Evolutionary conservation across 2,113 vertebrate species (phyloP).

Genomic region (Brachionichthys hirsutus): DNA sequence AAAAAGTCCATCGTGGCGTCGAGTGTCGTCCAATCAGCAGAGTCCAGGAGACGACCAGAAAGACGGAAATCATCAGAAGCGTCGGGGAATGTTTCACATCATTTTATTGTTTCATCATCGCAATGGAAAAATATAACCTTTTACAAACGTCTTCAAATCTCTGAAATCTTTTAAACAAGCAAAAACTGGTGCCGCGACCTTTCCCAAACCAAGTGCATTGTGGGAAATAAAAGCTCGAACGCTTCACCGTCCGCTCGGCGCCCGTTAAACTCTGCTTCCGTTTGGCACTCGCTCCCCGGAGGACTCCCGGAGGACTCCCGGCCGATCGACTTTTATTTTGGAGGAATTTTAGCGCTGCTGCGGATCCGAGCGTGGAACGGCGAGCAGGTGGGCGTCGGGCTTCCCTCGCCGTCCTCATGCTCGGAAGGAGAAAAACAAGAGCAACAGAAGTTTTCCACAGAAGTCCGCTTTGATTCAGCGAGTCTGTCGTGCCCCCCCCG

Average conservation of each 20-base stretch:
- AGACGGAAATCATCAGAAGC: conserved; percentile 77
- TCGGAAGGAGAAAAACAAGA: conserved; percentile 48
- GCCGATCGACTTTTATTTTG: conserved; percentile 29
- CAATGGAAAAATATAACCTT: conserved; percentile 99
- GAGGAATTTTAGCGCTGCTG: conserved; percentile 59
- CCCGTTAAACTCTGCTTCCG: conserved; percentile 33
- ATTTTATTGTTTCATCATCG: conserved; percentile 89
- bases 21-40: conserved; percentile 31
- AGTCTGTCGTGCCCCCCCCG: conserved; percentile 3
- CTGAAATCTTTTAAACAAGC: conserved; percentile 63
- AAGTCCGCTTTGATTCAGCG: conserved; percentile 54
- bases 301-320: conserved; percentile 38
- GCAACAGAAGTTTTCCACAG: conserved; percentile 60
- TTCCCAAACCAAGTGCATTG: conserved; percentile 82
- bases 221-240: conserved; percentile 71
- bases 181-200: conserved; percentile 68
- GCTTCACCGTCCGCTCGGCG: conserved; percentile 33
- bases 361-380: conserved; percentile 10
- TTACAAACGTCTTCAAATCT: conserved; percentile 90
- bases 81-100: conserved; percentile 91
- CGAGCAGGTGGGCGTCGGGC: conserved; percentile 6
- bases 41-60: conserved; percentile 28
- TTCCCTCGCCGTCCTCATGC: conserved; percentile 41
- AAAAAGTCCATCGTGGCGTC: conserved; percentile 32
- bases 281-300: conserved; percentile 87